phyloP scores from a whole-genome alignment of 2,888 invertebrate genomes.

The Limnephilus auricula region DNA sequence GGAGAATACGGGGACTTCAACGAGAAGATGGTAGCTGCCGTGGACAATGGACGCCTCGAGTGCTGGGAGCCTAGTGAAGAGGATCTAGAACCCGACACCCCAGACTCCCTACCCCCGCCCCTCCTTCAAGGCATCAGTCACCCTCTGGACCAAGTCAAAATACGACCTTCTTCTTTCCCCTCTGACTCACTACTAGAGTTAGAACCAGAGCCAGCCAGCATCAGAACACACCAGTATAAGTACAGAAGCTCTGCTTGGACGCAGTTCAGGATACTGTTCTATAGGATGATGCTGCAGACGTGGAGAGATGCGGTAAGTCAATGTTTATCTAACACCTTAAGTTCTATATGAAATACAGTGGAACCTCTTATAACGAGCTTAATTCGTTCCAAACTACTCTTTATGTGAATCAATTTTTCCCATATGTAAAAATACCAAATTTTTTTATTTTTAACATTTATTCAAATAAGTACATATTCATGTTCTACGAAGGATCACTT shows the following conservation, averaged over 20 bases:
- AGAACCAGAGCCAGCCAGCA: conserved; percentile 73
- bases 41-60: conserved; percentile 81
- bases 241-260: conserved; percentile 79
- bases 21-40: conserved; percentile 82
- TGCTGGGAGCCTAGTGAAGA: conserved; percentile 73
- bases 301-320: conserved; percentile 83
- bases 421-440: too few relatives aligned
- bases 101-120: background rate
- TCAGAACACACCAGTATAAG: conserved; percentile 76
- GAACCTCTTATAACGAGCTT: too few relatives aligned
- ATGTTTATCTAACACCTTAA: background rate
- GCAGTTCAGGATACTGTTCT: conserved; percentile 83
- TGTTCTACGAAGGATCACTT: too few relatives aligned
- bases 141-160: background rate
- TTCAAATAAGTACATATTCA: too few relatives aligned
- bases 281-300: conserved; percentile 85
- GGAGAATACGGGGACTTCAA: conserved; percentile 87
- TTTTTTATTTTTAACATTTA: too few relatives aligned
- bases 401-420: too few relatives aligned
- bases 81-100: background rate
- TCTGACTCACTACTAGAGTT: conserved; percentile 71
- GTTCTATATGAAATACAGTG: background rate
- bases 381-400: too few relatives aligned
- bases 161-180: background rate
- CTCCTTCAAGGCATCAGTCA: background rate